Base-by-base conservation (phyloP, 2,113 vertebrate species). In the Cheilinus undulatus region DNA sequence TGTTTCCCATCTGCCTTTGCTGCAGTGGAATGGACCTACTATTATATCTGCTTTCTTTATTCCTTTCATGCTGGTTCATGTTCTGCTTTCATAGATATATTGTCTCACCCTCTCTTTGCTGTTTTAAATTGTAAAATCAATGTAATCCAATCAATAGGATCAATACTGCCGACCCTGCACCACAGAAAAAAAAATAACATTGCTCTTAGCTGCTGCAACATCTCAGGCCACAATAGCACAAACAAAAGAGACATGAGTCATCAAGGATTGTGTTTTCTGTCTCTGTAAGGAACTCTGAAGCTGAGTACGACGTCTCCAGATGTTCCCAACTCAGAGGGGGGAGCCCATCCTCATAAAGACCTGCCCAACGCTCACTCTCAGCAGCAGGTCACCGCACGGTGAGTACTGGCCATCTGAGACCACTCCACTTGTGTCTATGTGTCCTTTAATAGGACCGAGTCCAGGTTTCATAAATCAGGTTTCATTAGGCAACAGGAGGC, bases 231-330 rank as follows among this genome's bases (percentile, higher is more conserved):
- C 30, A 26, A 3, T 11, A 40, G n/a, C 9, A 5, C 30, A 7
- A 32, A 42, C n/a, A 56, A 46, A 36, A 28, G 52, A 58, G 26
- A 42, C 42, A 1, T 19, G 57, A 74, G 28, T 69, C 71, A 80
- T 15, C 46, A 0, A 36, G 43, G 11, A 24, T 49, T 38, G 3
- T 30, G 50, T 24, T 34, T 56, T 68, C 19, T 54, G 10, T 5
- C 51, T 51, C 50, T 22, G 9, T 11, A 45, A 94, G 93, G 92
- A 53, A 94, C 86, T 22, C 92, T 97, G 83, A 97, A 96, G 87
- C 91, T 96, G 49, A 96, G 95, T 91, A 95, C 96, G 90, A 97
- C 95, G 0, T 97, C 96, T 49, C 96, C 96, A 0, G 96, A 97
- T 57, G 92, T 97, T 13, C 95, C 91, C 12, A 90, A 88, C 66